phyloP scores from a whole-genome alignment of 2,888 invertebrate species.

The Bembecia ichneumoniformis region DNA sequence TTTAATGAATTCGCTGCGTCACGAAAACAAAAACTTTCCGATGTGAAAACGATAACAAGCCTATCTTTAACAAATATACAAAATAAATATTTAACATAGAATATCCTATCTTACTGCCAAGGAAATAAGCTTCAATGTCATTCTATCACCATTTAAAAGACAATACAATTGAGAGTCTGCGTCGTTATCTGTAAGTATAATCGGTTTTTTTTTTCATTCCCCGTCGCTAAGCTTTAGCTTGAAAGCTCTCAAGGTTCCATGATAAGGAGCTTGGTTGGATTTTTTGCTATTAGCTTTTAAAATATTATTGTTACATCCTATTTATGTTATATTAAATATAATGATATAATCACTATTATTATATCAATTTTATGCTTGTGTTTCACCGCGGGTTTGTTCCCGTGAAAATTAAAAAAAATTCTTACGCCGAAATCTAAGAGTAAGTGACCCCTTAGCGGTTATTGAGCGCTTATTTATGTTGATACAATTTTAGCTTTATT shows the following conservation, averaged over 20 bases:
- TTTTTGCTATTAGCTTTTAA: slow-evolving; percentile 33
- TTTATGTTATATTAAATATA: neutral
- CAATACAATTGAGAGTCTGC: slow-evolving; percentile 14
- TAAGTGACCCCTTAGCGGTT: no score
- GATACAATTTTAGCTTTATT: no score
- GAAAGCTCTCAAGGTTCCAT: slow-evolving; percentile 20
- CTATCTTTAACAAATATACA: neutral
- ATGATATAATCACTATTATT: no score
- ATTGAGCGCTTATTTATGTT: no score
- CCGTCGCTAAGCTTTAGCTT: slow-evolving; percentile 30
- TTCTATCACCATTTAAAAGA: neutral
- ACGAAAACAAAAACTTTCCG: slow-evolving; percentile 16
- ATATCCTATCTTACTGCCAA: neutral
- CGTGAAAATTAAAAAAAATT: no score
- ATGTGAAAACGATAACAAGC: slow-evolving; percentile 5
- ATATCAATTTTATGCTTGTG: no score
- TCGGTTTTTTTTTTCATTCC: slow-evolving; percentile 27
- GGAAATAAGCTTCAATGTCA: neutral
- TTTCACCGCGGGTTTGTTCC: no score
- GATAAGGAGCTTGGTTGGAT: slow-evolving; percentile 32
- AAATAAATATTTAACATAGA: neutral
- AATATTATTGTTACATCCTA: slow-evolving; percentile 15
- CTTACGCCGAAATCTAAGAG: no score
- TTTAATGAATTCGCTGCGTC: slow-evolving; percentile 21
- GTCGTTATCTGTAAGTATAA: slow-evolving; percentile 27